Percentiles rank a stretch among this genome's conserved stretches.
These are phyloP conservation scores for Catostomus latipinnis DNA, from an alignment of 2,797 vertebrate genomes.

Conservation along the genomic window DNA sequence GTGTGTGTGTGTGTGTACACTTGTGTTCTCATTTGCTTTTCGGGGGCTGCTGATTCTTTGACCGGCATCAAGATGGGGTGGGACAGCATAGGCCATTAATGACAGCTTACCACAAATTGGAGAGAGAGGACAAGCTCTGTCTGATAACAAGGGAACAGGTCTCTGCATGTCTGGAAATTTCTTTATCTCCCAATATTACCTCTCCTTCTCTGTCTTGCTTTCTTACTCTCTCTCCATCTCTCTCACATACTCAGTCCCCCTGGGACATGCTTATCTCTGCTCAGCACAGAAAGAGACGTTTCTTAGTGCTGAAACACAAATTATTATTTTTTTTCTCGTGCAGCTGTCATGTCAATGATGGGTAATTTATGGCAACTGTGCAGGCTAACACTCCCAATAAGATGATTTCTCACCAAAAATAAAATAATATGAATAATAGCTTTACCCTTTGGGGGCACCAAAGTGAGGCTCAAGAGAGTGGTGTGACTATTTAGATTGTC, in stretches of 20 bases:
- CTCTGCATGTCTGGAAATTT: constrained; percentile 46
- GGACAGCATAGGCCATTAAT: constrained; percentile 66
- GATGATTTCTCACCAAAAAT: constrained; percentile 42
- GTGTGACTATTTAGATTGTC: neutral
- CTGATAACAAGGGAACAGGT: constrained; percentile 68
- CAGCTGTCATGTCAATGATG: constrained; percentile 65
- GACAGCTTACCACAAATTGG: constrained; percentile 68
- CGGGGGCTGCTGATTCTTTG: constrained; percentile 62
- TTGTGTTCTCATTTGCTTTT: constrained; percentile 13
- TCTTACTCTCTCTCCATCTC: neutral
- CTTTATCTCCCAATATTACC: constrained; percentile 35
- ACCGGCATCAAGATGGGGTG: constrained; percentile 69
- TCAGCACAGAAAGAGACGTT: constrained; percentile 60
- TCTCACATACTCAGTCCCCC: constrained; percentile 34
- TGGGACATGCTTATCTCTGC: constrained; percentile 56
- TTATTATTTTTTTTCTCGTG: constrained; percentile 53
- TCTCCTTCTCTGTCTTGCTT: constrained; percentile 1
- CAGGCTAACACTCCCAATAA: constrained; percentile 50
- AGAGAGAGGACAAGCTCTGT: constrained; percentile 61
- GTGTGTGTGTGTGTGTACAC: no score
- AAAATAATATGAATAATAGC: constrained; percentile 38
- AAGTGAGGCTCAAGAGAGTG: constrained; percentile 44
- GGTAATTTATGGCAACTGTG: constrained; percentile 63
- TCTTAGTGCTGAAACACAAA: constrained; percentile 61
- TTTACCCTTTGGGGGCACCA: constrained; percentile 34